Conservation (phyloP, 1,140 invertebrate species). For the Ips nitidus region DNA sequence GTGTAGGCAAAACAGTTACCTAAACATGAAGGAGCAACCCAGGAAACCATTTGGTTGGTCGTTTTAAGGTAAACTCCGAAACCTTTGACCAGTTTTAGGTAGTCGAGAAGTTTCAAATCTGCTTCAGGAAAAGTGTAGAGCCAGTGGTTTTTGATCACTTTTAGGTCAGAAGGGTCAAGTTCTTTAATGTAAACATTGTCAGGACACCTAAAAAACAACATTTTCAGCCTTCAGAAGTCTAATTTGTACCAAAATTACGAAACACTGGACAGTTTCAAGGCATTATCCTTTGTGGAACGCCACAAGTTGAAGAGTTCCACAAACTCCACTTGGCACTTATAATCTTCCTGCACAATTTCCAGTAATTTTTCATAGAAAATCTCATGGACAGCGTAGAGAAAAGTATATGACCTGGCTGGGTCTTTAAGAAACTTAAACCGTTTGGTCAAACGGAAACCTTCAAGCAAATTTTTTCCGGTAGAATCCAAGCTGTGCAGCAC, state of each 20-base stretch:
- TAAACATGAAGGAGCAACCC: constrained; percentile 11
- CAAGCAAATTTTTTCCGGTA: constrained; percentile 9
- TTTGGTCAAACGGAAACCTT: not conserved
- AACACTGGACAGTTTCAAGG: not conserved
- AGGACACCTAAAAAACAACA: constrained; percentile 1
- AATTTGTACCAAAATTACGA: no score
- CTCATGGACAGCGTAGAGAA: constrained; percentile 8
- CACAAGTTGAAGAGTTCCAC: not conserved
- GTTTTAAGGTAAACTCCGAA: constrained; percentile 20
- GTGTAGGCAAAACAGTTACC: not conserved
- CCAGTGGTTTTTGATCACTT: not conserved
- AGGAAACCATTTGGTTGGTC: constrained; percentile 11
- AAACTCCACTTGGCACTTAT: not conserved
- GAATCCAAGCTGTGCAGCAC: constrained; percentile 14
- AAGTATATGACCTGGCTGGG: constrained; percentile 1
- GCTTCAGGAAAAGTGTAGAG: not conserved
- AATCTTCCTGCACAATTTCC: not conserved
- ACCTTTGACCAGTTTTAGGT: constrained; percentile 1
- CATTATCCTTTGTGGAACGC: not conserved
- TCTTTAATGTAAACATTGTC: constrained; percentile 8
- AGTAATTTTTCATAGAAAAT: constrained; percentile 2
- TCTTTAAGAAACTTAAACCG: constrained; percentile 10
- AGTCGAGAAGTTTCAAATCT: not conserved
- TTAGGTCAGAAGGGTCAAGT: not conserved
- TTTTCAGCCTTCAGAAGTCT: no score